Conservation (phyloP, 1,140 invertebrate species). For the Eumaeus atala region DNA sequence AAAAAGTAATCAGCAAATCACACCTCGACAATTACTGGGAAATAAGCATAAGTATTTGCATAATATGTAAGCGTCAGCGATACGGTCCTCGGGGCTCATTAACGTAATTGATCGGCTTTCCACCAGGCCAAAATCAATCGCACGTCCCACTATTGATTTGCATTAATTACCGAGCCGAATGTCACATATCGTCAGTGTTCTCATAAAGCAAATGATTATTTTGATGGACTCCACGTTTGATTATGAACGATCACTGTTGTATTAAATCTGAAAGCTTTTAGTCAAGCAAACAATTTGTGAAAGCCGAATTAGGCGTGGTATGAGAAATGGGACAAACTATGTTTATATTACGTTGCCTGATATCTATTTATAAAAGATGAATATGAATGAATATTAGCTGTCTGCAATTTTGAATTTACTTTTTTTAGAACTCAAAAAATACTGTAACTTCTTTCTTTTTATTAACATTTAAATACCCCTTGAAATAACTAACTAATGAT, state of each 20-base stretch:
- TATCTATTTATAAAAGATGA: too few relatives aligned
- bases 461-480: too few relatives aligned
- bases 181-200: slow-evolving; percentile 54
- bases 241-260: slow-evolving; percentile 38
- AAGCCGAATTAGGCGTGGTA: slow-evolving; percentile 13
- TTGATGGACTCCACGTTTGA: slow-evolving; percentile 52
- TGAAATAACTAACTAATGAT: too few relatives aligned
- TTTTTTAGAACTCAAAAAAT: too few relatives aligned
- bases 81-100: slow-evolving; percentile 63
- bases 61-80: slow-evolving; percentile 66
- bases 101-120: slow-evolving; percentile 72
- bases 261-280: slow-evolving; percentile 42
- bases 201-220: slow-evolving; percentile 63
- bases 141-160: slow-evolving; percentile 65
- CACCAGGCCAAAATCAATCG: slow-evolving; percentile 67
- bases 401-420: too few relatives aligned
- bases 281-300: slow-evolving; percentile 27
- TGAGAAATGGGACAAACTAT: too few relatives aligned
- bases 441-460: too few relatives aligned
- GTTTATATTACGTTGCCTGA: too few relatives aligned
- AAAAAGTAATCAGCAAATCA: slow-evolving; percentile 35
- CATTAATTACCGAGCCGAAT: slow-evolving; percentile 66
- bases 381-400: too few relatives aligned
- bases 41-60: slow-evolving; percentile 63
- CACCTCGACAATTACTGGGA: slow-evolving; percentile 33